phyloP scores from a whole-genome alignment of 2,797 vertebrate species.

The Echeneis naucrates region DNA sequence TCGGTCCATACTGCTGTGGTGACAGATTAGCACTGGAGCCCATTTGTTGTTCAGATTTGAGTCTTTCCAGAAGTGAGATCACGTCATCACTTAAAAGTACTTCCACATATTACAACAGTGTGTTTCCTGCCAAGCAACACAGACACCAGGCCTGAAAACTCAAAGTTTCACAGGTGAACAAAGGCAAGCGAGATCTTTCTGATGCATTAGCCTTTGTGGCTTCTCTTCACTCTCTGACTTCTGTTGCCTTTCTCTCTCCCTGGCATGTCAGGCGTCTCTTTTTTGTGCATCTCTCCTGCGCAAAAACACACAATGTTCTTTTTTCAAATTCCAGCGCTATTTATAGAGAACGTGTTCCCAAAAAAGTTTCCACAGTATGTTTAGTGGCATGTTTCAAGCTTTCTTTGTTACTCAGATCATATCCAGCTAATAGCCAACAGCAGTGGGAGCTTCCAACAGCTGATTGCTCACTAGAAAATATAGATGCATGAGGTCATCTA shows the following conservation, averaged over 20 bases:
- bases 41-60: constrained; percentile 37
- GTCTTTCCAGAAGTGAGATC: constrained; percentile 40
- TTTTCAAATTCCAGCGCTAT: constrained; percentile 49
- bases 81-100: constrained; percentile 50
- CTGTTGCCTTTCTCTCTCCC: constrained; percentile 25
- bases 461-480: not conserved
- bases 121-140: constrained; percentile 59
- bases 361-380: constrained; percentile 37
- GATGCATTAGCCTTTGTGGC: constrained; percentile 62
- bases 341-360: constrained; percentile 42
- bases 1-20: constrained; percentile 49
- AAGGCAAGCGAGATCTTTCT: constrained; percentile 55
- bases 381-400: constrained; percentile 27
- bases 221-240: constrained; percentile 25
- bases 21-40: constrained; percentile 49
- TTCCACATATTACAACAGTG: constrained; percentile 36
- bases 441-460: constrained; percentile 7
- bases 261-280: constrained; percentile 5
- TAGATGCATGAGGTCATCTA: not conserved
- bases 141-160: constrained; percentile 69
- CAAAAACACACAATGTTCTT: constrained; percentile 32
- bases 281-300: constrained; percentile 7
- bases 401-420: constrained; percentile 17
- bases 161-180: constrained; percentile 59
- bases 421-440: constrained; percentile 13